A percentile compares a stretch with the other conserved stretches of the same genome.
These are phyloP conservation scores for Salvelinus fontinalis DNA, from an alignment of 2,113 vertebrate species.

Conservation along the genomic window DNA sequence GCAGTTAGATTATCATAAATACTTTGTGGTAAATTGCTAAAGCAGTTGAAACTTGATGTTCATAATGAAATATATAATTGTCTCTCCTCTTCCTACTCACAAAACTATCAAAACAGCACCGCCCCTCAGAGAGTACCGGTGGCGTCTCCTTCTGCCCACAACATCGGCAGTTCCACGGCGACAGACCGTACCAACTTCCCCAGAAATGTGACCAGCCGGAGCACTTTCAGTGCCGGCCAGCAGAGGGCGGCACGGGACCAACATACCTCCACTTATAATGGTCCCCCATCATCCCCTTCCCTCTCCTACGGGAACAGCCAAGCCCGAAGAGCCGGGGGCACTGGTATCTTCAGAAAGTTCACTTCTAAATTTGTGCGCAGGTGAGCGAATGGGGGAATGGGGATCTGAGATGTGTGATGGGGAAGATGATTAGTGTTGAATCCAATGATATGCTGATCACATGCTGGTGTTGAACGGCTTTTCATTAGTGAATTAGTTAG, in stretches of 20 bases:
- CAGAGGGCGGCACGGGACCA: constrained; percentile 80
- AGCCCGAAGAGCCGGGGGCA: constrained; percentile 71
- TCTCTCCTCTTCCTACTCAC: constrained; percentile 5
- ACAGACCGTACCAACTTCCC: constrained; percentile 79
- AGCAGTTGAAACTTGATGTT: background rate
- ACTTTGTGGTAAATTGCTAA: background rate
- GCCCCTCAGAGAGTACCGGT: constrained; percentile 75
- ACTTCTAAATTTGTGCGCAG: constrained; percentile 85
- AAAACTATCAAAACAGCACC: constrained; percentile 54
- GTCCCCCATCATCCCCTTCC: constrained; percentile 76
- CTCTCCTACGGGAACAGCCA: constrained; percentile 76
- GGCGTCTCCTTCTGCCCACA: constrained; percentile 80
- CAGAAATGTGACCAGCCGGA: constrained; percentile 78
- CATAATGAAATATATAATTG: background rate
- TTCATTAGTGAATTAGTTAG: background rate
- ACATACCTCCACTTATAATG: constrained; percentile 69
- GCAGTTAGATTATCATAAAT: background rate
- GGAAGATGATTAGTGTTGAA: background rate
- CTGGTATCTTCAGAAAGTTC: constrained; percentile 84
- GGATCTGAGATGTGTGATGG: background rate
- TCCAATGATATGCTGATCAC: background rate
- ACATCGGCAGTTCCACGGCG: constrained; percentile 77
- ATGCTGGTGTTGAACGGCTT: background rate
- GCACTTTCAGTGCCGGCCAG: constrained; percentile 83
- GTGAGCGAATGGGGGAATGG: constrained; percentile 56